Evolutionary conservation across 2,113 vertebrate genomes (phyloP).

Genomic region (Oreochromis tanganicae): DNA sequence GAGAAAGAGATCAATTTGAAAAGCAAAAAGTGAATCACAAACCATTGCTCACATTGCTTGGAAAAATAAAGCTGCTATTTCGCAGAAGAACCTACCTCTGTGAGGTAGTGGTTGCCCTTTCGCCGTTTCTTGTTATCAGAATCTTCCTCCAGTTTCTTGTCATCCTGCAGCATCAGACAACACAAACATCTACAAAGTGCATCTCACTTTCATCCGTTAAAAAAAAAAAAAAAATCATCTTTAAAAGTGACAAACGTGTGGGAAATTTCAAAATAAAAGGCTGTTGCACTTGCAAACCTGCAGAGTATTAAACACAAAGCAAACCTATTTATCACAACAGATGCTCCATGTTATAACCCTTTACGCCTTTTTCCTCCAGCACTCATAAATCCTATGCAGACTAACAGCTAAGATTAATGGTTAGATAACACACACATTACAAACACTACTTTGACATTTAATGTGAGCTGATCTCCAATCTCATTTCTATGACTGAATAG

Average conservation of each 20-base stretch:
- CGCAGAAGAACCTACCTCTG: slow-evolving; percentile 75
- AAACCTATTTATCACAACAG: not conserved
- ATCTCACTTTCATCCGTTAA: not conserved
- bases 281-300: not conserved
- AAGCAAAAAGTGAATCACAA: not conserved
- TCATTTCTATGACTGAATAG: not conserved
- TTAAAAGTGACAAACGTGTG: accelerated
- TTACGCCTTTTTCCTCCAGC: not conserved
- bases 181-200: not conserved
- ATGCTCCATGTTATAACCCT: not conserved
- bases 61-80: not conserved
- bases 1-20: not conserved
- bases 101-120: slow-evolving; percentile 74
- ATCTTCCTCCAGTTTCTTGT: slow-evolving; percentile 80
- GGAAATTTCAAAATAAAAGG: not conserved
- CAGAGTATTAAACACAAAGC: not conserved
- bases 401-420: not conserved
- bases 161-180: slow-evolving; percentile 66
- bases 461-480: not conserved
- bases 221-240: not conserved
- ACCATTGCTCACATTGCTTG: not conserved
- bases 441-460: not conserved
- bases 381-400: not conserved
- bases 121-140: slow-evolving; percentile 82
- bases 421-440: not conserved